Percentiles rank a stretch among this genome's conserved stretches.
These are phyloP conservation scores for Leucoraja ocellata DNA, from an alignment of 2,797 vertebrate genomes.

Conservation along the genomic window DNA sequence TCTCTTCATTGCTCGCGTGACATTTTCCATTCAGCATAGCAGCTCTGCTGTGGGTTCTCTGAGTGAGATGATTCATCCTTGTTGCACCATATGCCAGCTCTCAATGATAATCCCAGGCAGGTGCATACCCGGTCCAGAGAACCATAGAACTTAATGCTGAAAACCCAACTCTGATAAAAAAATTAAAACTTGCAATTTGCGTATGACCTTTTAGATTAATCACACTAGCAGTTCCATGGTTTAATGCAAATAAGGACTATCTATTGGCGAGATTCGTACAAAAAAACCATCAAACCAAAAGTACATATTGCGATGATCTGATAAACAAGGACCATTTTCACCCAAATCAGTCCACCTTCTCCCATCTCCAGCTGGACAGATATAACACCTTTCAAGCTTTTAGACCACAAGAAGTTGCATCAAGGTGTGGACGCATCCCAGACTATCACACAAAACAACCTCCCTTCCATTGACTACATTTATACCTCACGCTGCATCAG, in stretches of 20 bases:
- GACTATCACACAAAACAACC: no score
- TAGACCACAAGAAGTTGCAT: no score
- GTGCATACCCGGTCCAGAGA: not conserved
- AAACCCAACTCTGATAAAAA: not conserved
- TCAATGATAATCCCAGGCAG: not conserved
- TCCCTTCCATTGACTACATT: no score
- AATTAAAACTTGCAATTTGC: not conserved
- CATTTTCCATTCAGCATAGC: conserved; percentile 24
- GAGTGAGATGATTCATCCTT: not conserved
- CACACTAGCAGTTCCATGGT: not conserved
- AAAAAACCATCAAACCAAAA: not conserved
- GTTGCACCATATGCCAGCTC: not conserved
- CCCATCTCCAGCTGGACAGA: no score
- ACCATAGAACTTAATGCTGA: not conserved
- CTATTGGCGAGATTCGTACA: not conserved
- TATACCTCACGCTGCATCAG: no score
- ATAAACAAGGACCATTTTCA: not conserved
- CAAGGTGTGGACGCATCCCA: no score
- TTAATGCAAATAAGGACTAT: not conserved
- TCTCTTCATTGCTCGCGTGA: not conserved
- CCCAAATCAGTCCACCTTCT: no score
- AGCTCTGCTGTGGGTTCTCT: conserved; percentile 21
- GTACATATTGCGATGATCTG: not conserved
- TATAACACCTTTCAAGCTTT: no score
- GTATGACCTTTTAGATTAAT: not conserved